Evolutionary conservation across 2,113 vertebrate genomes (phyloP), one percentile per base, ranked within the genome.

Genomic region (Scatophagus argus): DNA sequence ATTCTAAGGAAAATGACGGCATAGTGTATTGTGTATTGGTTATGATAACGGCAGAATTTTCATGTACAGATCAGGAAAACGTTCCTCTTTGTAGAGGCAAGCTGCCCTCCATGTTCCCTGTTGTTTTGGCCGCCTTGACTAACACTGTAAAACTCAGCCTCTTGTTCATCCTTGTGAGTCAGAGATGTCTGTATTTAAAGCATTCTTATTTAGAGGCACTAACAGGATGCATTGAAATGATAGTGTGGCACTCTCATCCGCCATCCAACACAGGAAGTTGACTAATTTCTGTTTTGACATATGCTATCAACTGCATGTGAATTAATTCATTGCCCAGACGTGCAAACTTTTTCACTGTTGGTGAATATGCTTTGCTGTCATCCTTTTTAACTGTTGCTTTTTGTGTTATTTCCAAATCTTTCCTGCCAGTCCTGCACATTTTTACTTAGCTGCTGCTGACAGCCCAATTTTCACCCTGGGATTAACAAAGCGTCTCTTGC

Each of bases 401-500:
- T 58, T 66, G 11, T 11, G 10, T 6, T 19, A 2, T 36, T 14
- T 56, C 5, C 34, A 14, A 27, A 31, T 25, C 27, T 49, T 39
- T 69, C 32, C 38, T 36, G 31, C 8, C 72, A 10, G 32, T 55
- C 7, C 5, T 71, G 43, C 41, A 44, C 14, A 21, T 56, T 63
- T 70, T 76, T 63, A 34, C 17, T 58, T 43, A 16, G 39, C 52
- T 74, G 14, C 31, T 46, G 32, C 39, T 58, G 39, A 72, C 72
- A 73, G 49, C 49, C 8, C 38, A 41, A 1, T 69, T 39, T 81
- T 58, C 31, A 32, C 10, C 7, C 41, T 16, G 38, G 5, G 1
- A 79, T 68, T 83, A 83, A 81, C 31, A 23, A 61, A 66, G 25
- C 71, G 10, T 62, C 44, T 77, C 43, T 88, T 25, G 0, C 41